Conservation (phyloP, 1,140 invertebrate species). For the Dinoponera quadriceps region DNA sequence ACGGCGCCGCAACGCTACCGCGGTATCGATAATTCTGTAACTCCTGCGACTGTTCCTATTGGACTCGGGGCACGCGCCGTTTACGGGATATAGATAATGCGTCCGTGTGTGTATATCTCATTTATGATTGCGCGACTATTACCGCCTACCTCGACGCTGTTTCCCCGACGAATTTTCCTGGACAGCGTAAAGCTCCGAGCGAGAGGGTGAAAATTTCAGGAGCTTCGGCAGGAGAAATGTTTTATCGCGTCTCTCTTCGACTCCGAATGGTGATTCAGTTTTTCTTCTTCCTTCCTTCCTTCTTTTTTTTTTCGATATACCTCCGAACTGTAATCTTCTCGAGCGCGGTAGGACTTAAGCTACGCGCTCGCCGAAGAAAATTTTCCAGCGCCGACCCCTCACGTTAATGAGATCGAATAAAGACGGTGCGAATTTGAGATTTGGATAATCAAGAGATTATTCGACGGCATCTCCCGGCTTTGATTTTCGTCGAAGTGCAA, state of each 20-base stretch:
- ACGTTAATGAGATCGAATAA: conserved; percentile 63
- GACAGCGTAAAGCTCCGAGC: background rate
- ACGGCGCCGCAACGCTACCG: conserved; percentile 69
- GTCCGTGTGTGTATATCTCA: background rate
- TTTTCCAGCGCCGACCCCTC: conserved; percentile 13
- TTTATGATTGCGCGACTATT: conserved; percentile 18
- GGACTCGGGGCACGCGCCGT: conserved; percentile 60
- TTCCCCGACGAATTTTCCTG: background rate
- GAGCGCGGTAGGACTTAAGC: background rate
- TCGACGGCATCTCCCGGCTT: conserved; percentile 37
- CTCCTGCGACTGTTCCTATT: conserved; percentile 64
- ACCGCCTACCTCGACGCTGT: background rate
- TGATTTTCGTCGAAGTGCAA: conserved; percentile 29
- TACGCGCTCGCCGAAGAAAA: conserved; percentile 47
- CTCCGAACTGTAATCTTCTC: background rate
- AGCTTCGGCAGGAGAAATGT: background rate
- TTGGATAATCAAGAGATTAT: conserved; percentile 28
- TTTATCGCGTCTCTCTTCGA: background rate
- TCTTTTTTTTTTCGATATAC: background rate
- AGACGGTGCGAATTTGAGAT: conserved; percentile 22
- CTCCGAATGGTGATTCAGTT: background rate
- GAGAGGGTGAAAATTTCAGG: conserved; percentile 6
- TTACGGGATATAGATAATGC: conserved; percentile 23
- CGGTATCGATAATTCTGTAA: conserved; percentile 76
- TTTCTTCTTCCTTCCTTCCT: background rate